Base-by-base conservation (phyloP, 2,797 vertebrate genomes). In the Toxotes lorentzi region DNA sequence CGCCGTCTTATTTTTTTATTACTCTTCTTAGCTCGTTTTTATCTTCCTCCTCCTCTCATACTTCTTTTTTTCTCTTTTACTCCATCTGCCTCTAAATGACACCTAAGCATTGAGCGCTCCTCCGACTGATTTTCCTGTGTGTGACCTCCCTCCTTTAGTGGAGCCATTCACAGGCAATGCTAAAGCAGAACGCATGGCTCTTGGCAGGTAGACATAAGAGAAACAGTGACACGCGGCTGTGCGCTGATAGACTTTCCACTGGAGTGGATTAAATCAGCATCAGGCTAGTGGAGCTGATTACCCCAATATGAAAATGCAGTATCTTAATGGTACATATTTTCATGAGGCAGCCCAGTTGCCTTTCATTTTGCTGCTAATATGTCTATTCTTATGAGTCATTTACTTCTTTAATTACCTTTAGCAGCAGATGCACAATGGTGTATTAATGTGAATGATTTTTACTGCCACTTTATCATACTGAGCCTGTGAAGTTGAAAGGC, bases 371-470 rank as follows among this genome's bases (percentile, higher is more conserved):
- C 92, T 90, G 96, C 97, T 99, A 99, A 99, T 99, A 98, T 96
- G 97, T 98, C 97, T 98, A 96, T 98, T 99, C 98, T 99, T 99
- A 99, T 99, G 98, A 99, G 97, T 99, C 98, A 99, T 99, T 99
- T 99, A 99, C 97, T 98, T 99, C 97, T 99, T 99, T 99, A 99
- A 99, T 99, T 99, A 99, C 97, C 97, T 97, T 98, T 97, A 98
- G 97, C 97, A 97, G 97, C 97, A 97, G 97, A 99, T 97, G 98
- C 98, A 98, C 97, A 97, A 97, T 98, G 97, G 97, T 97, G 98
- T 98, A 99, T 99, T 99, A 99, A 99, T 98, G 98, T 96, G 97
- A 97, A 97, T 97, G 97, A 97, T 97, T 99, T 99, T 99, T 98
- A 99, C 97, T 97, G 98, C 97, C 97, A 96, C 97, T 99, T 98